These are phyloP conservation scores for Theodoxus fluviatilis DNA, from an alignment of 2,888 invertebrate genomes.

Conservation along the genomic window DNA sequence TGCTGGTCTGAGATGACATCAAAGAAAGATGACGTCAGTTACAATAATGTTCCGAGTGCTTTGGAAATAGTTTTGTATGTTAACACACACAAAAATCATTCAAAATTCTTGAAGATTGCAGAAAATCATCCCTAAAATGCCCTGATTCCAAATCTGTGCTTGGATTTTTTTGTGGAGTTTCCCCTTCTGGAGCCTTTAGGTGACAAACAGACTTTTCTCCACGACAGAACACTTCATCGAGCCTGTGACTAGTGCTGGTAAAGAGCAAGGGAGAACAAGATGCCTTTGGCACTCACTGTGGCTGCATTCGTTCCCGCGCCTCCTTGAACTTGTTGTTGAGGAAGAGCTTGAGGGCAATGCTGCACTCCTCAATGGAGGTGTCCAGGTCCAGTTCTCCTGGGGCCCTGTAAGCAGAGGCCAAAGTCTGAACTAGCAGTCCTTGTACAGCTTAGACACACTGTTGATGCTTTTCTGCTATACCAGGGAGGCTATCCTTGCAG, in stretches of 20 bases:
- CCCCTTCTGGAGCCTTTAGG: too few species aligned
- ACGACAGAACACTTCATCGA: too few species aligned
- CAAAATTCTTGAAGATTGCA: too few species aligned
- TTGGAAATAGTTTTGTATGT: too few species aligned
- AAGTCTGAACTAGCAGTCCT: too few species aligned
- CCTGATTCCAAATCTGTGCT: too few species aligned
- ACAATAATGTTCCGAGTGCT: too few species aligned
- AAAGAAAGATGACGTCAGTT: too few species aligned
- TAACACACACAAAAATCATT: neutral
- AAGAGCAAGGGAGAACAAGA: neutral
- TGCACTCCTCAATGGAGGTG: conserved; percentile 79
- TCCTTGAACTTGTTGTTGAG: conserved; percentile 89
- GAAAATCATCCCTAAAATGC: too few species aligned
- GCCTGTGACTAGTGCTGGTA: neutral
- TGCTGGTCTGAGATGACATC: too few species aligned
- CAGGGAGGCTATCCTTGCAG: neutral
- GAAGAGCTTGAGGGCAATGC: conserved; percentile 83
- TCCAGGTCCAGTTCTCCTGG: conserved; percentile 67
- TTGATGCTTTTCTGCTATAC: neutral
- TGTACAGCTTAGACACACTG: neutral
- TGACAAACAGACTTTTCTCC: too few species aligned
- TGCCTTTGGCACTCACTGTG: conserved; percentile 72
- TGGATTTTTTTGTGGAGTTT: too few species aligned
- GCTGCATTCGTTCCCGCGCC: conserved; percentile 80
- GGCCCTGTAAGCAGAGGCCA: conserved; percentile 30